Evolutionary conservation across 1,140 invertebrate genomes (phyloP), one percentile per base, ranked within the genome.

Genomic region (Drosophila guanche): DNA sequence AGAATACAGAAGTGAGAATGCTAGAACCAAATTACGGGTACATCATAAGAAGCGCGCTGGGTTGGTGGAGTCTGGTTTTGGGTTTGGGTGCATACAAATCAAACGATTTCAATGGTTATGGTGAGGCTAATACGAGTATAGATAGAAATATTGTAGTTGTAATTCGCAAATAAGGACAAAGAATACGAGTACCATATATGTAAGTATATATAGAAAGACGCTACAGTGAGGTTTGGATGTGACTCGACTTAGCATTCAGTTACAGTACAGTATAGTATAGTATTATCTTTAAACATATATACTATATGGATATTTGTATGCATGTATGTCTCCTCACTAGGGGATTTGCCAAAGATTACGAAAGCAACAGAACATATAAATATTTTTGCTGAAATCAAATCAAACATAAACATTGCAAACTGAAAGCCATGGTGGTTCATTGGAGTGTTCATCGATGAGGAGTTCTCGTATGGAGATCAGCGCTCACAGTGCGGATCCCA

Each of bases 361-460:
- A 81, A 81, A 88, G 81, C 81, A 86, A 86, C 81, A 50, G 55
- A 86, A 86, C 58, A 68, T 22, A 83, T 65, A 88, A 81, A 56
- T 77, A 74, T 81, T 85, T 84, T 84, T 85, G 76, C 80, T 58
- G 27, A 88, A 86, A 86, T 55, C 57, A 88, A 81, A 85, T 73
- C 53, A 86, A 80, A 86, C 48, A 75, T 75, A 78, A 86, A 74
- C 61, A 86, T 74, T 81, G 58, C 43, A 65, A 86, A 86, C 78
- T 81, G 55, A 86, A 86, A 80, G 81, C 78, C 78, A 81, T 86
- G 69, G 83, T 88, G 74, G 74, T 80, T 79, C 51, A 42, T 46
- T 75, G 33, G 54, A 81, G 54, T 56, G 52, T 66, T 71, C 54
- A 59, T 68, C 63, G 66, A 67, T 61, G 69, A 67, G 53, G 69